A percentile compares a stretch with the other conserved stretches of the same genome.
Evolutionary conservation across 2,888 invertebrate genomes (phyloP).

Genomic region (Chirona hameri): DNA sequence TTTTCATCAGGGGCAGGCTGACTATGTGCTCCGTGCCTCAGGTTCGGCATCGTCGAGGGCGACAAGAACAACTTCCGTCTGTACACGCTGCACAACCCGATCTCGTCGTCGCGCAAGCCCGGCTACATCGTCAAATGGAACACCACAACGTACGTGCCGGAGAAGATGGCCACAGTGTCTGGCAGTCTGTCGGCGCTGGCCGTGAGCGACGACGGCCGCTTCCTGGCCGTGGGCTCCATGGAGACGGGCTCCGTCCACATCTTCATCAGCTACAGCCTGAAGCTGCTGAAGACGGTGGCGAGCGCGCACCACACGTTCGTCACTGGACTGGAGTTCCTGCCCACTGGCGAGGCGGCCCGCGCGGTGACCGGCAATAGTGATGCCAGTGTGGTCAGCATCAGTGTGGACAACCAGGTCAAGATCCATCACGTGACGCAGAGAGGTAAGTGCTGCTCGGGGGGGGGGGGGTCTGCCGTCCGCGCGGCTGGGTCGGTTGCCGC

Average conservation of each 20-base stretch:
- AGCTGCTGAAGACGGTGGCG: constrained; percentile 76
- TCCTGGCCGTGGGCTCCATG: constrained; percentile 90
- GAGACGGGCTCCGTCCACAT: constrained; percentile 80
- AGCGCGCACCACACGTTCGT: constrained; percentile 95
- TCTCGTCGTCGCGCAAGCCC: constrained; percentile 55
- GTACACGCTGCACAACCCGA: constrained; percentile 68
- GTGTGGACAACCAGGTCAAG: constrained; percentile 89
- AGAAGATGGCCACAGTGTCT: constrained; percentile 46
- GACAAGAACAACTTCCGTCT: constrained; percentile 58
- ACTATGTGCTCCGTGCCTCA: too few relatives aligned
- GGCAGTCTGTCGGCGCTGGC: constrained; percentile 80
- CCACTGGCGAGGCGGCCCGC: constrained; percentile 47
- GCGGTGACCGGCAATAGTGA: constrained; percentile 50
- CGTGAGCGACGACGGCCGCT: constrained; percentile 85
- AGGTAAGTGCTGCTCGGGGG: constrained; percentile 56
- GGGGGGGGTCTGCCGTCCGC: too few relatives aligned
- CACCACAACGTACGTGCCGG: constrained; percentile 57
- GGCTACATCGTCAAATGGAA: constrained; percentile 79
- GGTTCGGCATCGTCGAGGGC: constrained; percentile 69
- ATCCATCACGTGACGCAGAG: constrained; percentile 79
- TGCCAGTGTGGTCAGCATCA: constrained; percentile 88
- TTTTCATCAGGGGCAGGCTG: too few relatives aligned
- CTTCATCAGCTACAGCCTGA: constrained; percentile 85
- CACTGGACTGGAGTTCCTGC: constrained; percentile 90
- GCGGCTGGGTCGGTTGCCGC: too few relatives aligned